These are phyloP conservation scores for Rana temporaria DNA, from an alignment of 2,113 vertebrate species.

Conservation along the genomic window DNA sequence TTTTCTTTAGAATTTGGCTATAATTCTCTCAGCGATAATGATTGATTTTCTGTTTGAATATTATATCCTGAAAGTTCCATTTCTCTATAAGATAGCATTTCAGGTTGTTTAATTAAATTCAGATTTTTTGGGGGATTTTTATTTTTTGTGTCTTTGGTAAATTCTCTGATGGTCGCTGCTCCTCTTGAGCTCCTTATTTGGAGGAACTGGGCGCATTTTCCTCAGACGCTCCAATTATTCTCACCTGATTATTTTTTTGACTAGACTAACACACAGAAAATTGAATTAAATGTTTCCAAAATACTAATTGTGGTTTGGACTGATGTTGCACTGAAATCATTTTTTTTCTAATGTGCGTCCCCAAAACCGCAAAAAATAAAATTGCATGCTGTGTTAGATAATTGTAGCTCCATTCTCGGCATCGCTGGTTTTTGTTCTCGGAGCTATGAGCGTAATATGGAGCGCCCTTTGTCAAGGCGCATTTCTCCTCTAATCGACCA, in stretches of 20 bases:
- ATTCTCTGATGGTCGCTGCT: neutral
- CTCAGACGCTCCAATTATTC: conserved; percentile 18
- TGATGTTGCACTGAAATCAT: neutral
- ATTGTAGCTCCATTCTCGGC: neutral
- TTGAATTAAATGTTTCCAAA: conserved; percentile 35
- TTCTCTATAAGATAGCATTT: too few species aligned
- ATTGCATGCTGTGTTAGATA: neutral
- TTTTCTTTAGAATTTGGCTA: too few species aligned
- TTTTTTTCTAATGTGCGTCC: neutral
- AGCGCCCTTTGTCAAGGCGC: neutral
- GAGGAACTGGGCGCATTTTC: neutral
- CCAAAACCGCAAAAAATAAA: neutral
- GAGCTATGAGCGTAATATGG: neutral
- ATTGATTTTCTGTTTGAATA: too few species aligned
- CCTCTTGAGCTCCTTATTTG: conserved; percentile 19
- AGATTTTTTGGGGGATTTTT: too few species aligned
- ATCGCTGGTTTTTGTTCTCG: neutral
- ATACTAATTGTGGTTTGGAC: conserved; percentile 37
- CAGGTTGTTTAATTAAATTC: too few species aligned
- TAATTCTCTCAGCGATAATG: too few species aligned
- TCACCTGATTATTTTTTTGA: conserved; percentile 42
- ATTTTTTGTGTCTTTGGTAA: too few species aligned
- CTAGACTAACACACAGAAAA: conserved; percentile 16
- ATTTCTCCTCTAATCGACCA: neutral
- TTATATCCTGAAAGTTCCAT: too few species aligned